phyloP scores from a whole-genome alignment of 2,888 invertebrate genomes.

The Calephelis perditalis region DNA sequence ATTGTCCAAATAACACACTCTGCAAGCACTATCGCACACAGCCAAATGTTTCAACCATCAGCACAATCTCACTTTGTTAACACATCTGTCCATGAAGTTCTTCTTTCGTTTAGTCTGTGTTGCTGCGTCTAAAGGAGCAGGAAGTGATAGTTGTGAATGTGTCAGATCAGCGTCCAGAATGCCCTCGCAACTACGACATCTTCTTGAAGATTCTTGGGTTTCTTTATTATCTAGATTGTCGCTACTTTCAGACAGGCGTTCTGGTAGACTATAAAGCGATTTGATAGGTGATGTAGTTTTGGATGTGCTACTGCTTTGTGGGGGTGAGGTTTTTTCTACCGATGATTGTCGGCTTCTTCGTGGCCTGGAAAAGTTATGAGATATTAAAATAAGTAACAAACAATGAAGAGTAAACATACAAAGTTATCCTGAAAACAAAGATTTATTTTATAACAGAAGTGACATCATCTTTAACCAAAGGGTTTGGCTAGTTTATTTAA shows the following conservation, averaged over 20 bases:
- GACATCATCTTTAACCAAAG: no score
- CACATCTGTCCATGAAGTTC: conserved; percentile 91
- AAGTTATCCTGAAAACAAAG: no score
- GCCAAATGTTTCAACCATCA: conserved; percentile 65
- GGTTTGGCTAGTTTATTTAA: no score
- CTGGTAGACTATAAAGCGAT: conserved; percentile 62
- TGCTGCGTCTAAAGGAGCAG: conserved; percentile 76
- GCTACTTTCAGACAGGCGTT: conserved; percentile 63
- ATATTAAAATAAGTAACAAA: no score
- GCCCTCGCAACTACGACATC: conserved; percentile 81
- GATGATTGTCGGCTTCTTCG: conserved; percentile 67
- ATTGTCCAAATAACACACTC: conserved; percentile 66
- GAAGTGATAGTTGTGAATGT: conserved; percentile 76
- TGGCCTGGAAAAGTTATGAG: conserved; percentile 45
- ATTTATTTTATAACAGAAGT: no score
- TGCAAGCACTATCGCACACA: conserved; percentile 43
- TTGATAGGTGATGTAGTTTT: conserved; percentile 65
- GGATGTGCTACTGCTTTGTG: conserved; percentile 62
- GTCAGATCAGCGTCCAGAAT: conserved; percentile 74
- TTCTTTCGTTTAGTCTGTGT: conserved; percentile 83
- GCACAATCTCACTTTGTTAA: conserved; percentile 88
- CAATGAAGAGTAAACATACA: no score
- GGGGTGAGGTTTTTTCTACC: conserved; percentile 55
- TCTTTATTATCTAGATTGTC: conserved; percentile 54
- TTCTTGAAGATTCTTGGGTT: conserved; percentile 54